Conservation (phyloP, 2,797 vertebrate genomes). For the Phataginus tetradactyla region DNA sequence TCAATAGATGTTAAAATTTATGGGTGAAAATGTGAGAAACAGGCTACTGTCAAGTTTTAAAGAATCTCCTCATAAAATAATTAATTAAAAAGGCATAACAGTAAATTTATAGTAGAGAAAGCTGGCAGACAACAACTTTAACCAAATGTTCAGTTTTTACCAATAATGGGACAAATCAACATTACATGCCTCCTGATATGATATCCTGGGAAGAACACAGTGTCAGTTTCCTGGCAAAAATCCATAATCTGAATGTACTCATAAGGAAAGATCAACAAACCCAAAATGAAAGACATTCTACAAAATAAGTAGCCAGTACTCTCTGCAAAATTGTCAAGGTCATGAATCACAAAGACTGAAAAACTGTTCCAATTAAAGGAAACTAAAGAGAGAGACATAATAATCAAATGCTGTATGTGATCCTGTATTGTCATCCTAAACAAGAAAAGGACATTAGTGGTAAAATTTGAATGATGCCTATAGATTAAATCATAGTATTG, state of each 20-base stretch:
- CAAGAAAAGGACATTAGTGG: neutral
- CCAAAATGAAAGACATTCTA: neutral
- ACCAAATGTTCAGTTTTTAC: neutral
- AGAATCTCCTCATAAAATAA: neutral
- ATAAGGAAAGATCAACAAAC: neutral
- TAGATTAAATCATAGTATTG: neutral
- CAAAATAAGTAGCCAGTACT: neutral
- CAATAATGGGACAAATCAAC: neutral
- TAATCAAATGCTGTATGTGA: neutral
- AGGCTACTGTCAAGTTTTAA: slow-evolving; percentile 29
- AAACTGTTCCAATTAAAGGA: slow-evolving; percentile 15
- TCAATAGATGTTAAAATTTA: neutral
- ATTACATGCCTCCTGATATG: neutral
- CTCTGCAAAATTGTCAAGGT: neutral
- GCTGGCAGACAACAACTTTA: neutral
- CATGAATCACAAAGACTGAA: neutral
- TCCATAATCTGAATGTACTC: neutral
- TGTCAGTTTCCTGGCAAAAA: neutral
- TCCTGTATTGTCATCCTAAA: neutral
- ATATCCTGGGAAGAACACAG: neutral
- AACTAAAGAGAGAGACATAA: neutral
- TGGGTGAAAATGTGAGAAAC: neutral
- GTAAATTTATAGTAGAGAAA: neutral
- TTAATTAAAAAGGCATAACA: neutral
- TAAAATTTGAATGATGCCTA: slow-evolving; percentile 1